Percentiles rank a stretch among this genome's conserved stretches.
Evolutionary conservation across 2,113 vertebrate species (phyloP).

Genomic region (Saguinus midas): DNA sequence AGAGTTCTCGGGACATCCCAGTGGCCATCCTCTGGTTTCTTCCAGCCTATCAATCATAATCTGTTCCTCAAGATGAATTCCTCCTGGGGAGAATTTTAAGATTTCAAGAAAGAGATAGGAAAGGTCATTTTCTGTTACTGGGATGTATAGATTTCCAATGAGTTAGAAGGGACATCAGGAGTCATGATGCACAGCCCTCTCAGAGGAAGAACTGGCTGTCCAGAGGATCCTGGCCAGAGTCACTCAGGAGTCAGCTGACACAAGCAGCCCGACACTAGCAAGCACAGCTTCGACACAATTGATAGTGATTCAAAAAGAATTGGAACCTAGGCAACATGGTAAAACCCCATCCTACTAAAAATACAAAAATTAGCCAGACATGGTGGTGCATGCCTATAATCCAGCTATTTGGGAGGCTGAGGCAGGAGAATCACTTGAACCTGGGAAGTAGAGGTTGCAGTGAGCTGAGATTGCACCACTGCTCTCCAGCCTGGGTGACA

Average conservation of each 20-base stretch:
- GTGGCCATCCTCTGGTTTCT: neutral
- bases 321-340: too few species aligned
- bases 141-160: neutral
- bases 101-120: constrained; percentile 18
- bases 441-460: too few species aligned
- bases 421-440: too few species aligned
- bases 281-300: neutral
- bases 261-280: neutral
- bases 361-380: too few species aligned
- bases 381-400: too few species aligned
- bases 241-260: neutral
- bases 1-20: neutral
- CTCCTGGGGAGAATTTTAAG: neutral
- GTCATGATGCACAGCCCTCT: neutral
- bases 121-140: neutral
- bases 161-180: neutral
- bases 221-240: neutral
- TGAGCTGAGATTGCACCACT: too few species aligned
- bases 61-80: neutral
- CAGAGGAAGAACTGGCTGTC: neutral
- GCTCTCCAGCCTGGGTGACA: too few species aligned
- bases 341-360: too few species aligned
- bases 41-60: neutral
- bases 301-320: neutral
- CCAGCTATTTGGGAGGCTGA: too few species aligned